phyloP scores from a whole-genome alignment of 2,113 vertebrate species.

The Platycercus adscitus region DNA sequence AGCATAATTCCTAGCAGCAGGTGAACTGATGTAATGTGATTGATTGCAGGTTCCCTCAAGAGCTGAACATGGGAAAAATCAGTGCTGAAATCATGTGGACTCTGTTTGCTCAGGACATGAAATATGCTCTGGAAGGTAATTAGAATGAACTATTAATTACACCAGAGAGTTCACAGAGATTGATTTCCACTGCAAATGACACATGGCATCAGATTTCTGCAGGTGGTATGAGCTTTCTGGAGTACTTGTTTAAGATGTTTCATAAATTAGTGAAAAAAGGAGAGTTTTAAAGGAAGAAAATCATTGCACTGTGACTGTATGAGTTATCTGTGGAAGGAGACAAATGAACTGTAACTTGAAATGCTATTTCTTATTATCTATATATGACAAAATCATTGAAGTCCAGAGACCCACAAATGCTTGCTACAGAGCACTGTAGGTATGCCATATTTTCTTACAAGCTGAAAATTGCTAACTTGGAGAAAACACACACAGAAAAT shows the following conservation, averaged over 20 bases:
- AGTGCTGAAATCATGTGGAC: slow-evolving; percentile 94
- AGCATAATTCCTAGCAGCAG: neutral
- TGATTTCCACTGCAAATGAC: neutral
- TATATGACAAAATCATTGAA: neutral
- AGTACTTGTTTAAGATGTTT: neutral
- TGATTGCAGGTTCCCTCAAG: slow-evolving; percentile 91
- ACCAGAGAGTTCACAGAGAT: neutral
- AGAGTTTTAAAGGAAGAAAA: neutral
- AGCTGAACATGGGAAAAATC: slow-evolving; percentile 91
- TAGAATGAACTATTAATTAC: neutral
- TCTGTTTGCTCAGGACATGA: slow-evolving; percentile 95
- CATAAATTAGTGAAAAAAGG: neutral
- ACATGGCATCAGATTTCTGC: neutral
- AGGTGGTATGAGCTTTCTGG: neutral
- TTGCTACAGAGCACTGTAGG: neutral
- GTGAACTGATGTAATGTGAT: slow-evolving; percentile 37
- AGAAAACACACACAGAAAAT: neutral
- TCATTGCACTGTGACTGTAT: neutral
- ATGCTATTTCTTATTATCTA: neutral
- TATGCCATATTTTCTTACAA: neutral
- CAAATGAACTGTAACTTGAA: neutral
- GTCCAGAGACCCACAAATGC: neutral
- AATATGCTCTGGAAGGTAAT: slow-evolving; percentile 95
- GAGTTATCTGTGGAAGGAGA: neutral
- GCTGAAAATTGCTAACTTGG: neutral